A percentile compares a stretch with the other conserved stretches of the same genome.
These are phyloP conservation scores for Actinopyga echinites DNA, from an alignment of 53 echinoderm and acorn worm genomes.

Conservation along the genomic window DNA sequence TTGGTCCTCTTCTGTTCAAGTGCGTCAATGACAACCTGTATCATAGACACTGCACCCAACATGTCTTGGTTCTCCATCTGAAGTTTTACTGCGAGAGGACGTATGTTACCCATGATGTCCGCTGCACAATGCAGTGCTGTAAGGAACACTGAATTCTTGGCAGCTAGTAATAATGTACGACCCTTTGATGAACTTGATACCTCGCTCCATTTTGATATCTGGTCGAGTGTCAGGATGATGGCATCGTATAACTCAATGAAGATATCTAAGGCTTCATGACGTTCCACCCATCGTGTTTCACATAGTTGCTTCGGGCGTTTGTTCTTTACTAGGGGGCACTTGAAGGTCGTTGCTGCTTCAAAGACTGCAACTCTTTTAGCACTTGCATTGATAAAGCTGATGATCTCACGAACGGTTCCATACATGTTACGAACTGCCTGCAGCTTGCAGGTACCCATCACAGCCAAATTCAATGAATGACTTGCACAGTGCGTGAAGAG, in stretches of 20 bases:
- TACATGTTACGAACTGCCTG: constrained; percentile 1
- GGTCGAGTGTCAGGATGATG: not conserved
- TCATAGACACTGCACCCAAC: not conserved
- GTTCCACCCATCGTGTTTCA: too few species aligned
- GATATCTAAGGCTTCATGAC: too few species aligned
- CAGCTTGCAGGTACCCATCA: constrained; percentile 30
- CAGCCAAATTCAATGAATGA: constrained; percentile 43
- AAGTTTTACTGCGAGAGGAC: constrained; percentile 7
- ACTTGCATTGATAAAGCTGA: too few species aligned
- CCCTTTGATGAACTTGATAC: constrained; percentile 1
- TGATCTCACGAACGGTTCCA: too few species aligned
- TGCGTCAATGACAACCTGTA: not conserved
- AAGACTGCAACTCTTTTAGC: too few species aligned
- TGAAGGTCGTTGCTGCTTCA: too few species aligned
- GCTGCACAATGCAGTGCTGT: constrained; percentile 1
- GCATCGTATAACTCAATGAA: not conserved
- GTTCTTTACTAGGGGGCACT: too few species aligned
- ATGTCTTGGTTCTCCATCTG: not conserved
- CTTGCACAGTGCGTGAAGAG: constrained; percentile 26
- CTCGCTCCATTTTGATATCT: constrained; percentile 1
- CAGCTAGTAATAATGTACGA: not conserved
- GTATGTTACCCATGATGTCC: not conserved
- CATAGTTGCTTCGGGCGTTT: too few species aligned
- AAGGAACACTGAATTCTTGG: not conserved
- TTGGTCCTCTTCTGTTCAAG: not conserved